A percentile compares a stretch with the other conserved stretches of the same genome.
phyloP scores from a whole-genome alignment of 2,888 invertebrate species.

The Biston stratarius region DNA sequence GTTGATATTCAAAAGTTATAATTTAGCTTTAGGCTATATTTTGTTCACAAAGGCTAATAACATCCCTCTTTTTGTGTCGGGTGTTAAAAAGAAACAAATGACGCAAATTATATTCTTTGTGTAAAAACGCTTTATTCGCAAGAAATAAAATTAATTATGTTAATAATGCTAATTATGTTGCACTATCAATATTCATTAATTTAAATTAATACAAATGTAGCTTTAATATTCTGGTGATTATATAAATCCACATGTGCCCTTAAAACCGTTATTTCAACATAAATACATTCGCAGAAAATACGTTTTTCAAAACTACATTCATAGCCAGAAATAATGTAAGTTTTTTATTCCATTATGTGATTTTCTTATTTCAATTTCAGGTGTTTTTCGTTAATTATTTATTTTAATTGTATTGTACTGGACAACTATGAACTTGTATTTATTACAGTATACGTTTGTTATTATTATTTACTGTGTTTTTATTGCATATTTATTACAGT shows the following conservation, averaged over 20 bases:
- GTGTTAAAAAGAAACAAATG: too few species aligned
- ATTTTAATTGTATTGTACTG: too few species aligned
- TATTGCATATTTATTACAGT: too few species aligned
- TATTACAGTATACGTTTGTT: too few species aligned
- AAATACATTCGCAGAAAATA: background rate
- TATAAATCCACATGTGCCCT: background rate
- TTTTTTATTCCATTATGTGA: background rate
- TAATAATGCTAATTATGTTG: background rate
- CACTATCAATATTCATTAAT: background rate
- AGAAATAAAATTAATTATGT: background rate
- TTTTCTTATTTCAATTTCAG: background rate
- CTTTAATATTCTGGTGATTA: background rate
- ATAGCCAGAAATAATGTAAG: background rate
- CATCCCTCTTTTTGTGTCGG: too few species aligned
- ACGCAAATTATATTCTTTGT: too few species aligned
- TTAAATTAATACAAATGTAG: background rate
- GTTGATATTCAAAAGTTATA: background rate
- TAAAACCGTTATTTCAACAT: background rate
- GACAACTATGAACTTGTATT: too few species aligned
- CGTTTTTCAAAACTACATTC: background rate
- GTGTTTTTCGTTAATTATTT: too few species aligned
- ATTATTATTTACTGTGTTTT: too few species aligned
- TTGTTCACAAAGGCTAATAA: too few species aligned
- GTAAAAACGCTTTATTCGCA: too few species aligned
- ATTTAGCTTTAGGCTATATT: too few species aligned